These are phyloP conservation scores for Formicarius rufipectus DNA, from an alignment of 2,113 vertebrate genomes.

Conservation along the genomic window DNA sequence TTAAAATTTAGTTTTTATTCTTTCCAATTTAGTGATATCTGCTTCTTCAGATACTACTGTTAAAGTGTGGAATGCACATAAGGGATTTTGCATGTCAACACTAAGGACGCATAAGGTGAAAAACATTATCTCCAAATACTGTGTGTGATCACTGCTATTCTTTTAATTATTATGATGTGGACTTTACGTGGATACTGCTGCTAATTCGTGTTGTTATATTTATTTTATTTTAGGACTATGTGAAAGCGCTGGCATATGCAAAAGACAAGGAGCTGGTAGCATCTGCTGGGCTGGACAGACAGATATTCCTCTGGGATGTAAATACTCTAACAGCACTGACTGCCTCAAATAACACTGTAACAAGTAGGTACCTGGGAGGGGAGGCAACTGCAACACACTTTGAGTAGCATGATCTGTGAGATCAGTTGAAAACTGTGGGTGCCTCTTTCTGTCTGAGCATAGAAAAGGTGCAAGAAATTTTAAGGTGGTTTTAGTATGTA, in stretches of 20 bases:
- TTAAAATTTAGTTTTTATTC: constrained; percentile 40
- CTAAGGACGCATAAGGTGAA: constrained; percentile 95
- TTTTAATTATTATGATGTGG: neutral
- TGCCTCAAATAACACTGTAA: constrained; percentile 99
- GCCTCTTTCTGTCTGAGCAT: neutral
- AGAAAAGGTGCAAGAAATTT: neutral
- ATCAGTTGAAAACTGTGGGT: neutral
- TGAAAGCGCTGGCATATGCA: constrained; percentile 97
- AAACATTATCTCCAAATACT: neutral
- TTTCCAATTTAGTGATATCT: constrained; percentile 88
- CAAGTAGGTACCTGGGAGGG: constrained; percentile 83
- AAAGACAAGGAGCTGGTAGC: constrained; percentile 98
- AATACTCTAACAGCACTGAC: constrained; percentile 97
- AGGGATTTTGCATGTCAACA: constrained; percentile 99
- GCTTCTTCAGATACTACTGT: constrained; percentile 98
- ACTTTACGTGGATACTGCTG: neutral
- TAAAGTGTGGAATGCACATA: constrained; percentile 99
- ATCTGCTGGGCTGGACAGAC: constrained; percentile 94
- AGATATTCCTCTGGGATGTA: constrained; percentile 99
- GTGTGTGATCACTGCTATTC: neutral
- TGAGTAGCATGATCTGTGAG: neutral
- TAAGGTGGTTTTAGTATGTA: neutral
- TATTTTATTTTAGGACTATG: constrained; percentile 86
- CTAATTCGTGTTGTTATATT: neutral
- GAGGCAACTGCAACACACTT: neutral